Conservation (phyloP, 2,888 invertebrate species). For the Nowickia ferox region DNA sequence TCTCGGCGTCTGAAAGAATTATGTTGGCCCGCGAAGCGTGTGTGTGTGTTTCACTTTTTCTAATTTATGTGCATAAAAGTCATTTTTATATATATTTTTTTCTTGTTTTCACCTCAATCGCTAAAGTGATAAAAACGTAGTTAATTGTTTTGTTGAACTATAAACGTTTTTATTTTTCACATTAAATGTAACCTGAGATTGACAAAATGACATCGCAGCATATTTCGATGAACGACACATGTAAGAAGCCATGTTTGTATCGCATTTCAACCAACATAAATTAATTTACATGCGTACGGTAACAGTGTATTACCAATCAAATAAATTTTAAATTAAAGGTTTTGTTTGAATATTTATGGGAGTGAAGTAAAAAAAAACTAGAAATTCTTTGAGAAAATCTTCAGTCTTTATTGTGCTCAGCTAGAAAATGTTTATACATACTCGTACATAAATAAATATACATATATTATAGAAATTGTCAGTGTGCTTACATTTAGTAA, state of each 20-base stretch:
- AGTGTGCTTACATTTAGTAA: too few relatives aligned
- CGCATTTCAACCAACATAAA: constrained; percentile 52
- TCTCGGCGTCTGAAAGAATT: neutral
- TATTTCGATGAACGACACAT: constrained; percentile 48
- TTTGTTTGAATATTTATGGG: constrained; percentile 31
- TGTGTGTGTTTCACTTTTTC: neutral
- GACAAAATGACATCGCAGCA: constrained; percentile 51
- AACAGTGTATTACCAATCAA: constrained; percentile 22
- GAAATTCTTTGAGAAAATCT: neutral
- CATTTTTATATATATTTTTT: constrained; percentile 8
- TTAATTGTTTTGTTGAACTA: constrained; percentile 56
- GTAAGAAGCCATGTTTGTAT: constrained; percentile 58
- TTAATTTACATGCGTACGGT: constrained; percentile 43
- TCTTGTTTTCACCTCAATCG: constrained; percentile 25
- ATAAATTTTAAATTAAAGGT: constrained; percentile 47
- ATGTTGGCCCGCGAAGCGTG: constrained; percentile 34
- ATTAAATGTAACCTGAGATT: constrained; percentile 56
- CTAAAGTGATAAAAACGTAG: constrained; percentile 59
- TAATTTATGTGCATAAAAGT: constrained; percentile 53
- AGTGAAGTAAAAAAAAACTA: neutral
- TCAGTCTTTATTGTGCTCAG: neutral
- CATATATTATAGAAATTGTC: too few relatives aligned
- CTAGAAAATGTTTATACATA: neutral
- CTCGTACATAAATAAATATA: too few relatives aligned
- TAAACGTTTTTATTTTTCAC: constrained; percentile 38